Percentiles rank a stretch among this genome's conserved stretches.
phyloP scores from a whole-genome alignment of 2,797 vertebrate species.

The Ataeniobius toweri region DNA sequence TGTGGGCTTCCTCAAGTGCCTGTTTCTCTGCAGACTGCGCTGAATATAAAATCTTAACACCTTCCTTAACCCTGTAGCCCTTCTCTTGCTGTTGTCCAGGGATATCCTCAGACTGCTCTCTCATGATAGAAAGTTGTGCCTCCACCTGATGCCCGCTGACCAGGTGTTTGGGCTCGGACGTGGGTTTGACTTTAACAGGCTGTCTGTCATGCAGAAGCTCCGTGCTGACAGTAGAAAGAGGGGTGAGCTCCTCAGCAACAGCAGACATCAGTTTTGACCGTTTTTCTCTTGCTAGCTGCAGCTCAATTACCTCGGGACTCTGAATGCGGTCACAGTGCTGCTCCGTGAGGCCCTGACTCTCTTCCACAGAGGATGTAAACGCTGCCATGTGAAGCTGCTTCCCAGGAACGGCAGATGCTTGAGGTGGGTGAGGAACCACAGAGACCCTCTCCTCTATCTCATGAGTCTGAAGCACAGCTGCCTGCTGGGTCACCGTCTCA shows the following conservation, averaged over 20 bases:
- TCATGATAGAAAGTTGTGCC: slow-evolving; percentile 75
- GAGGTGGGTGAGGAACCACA: slow-evolving; percentile 61
- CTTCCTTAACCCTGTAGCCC: slow-evolving; percentile 80
- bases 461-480: slow-evolving; percentile 78
- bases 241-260: slow-evolving; percentile 78
- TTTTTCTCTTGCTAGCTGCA: slow-evolving; percentile 69
- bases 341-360: slow-evolving; percentile 80
- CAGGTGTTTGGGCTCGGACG: slow-evolving; percentile 74
- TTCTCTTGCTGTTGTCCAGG: slow-evolving; percentile 72
- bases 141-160: slow-evolving; percentile 80
- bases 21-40: slow-evolving; percentile 76
- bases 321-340: slow-evolving; percentile 82
- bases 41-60: slow-evolving; percentile 81
- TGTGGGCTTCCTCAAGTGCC: slow-evolving; percentile 75
- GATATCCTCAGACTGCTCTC: slow-evolving; percentile 76
- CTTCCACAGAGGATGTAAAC: slow-evolving; percentile 79
- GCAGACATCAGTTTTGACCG: slow-evolving; percentile 74
- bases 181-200: slow-evolving; percentile 56
- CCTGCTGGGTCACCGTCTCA: slow-evolving; percentile 81
- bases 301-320: slow-evolving; percentile 76
- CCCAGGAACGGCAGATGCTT: slow-evolving; percentile 64
- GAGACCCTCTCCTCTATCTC: slow-evolving; percentile 79
- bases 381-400: slow-evolving; percentile 79
- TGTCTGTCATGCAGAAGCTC: slow-evolving; percentile 59
- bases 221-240: slow-evolving; percentile 72